Base-by-base conservation (phyloP, 2,797 vertebrate genomes). In the Hemitrygon akajei region DNA sequence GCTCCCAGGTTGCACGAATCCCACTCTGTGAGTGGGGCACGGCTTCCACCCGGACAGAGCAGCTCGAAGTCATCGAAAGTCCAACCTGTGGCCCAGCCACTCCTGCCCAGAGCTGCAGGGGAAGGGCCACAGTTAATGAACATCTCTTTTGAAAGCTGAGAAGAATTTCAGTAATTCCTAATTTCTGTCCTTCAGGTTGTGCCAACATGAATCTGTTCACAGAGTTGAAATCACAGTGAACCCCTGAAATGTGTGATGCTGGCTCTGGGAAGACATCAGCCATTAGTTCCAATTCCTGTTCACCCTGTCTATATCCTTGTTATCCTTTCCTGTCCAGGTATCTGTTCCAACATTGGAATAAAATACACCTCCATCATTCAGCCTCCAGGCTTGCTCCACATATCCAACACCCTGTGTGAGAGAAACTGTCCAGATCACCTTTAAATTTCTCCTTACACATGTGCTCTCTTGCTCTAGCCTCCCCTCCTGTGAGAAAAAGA, bases 1-100 rank as follows among this genome's bases (percentile, higher is more conserved):
- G 94, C 93, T 58, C 98, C 98, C 0, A 99, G 96, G 94, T 98
- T 97, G 94, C 98, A 99, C 93, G 94, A 96, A 71, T 96, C 95
- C 98, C 98, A 98, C 20, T 98, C 97, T 0, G 97, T 97, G 94
- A 98, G 91, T 0, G 97, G 95, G 0, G 97, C 96, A 0, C 97
- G 97, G 0, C 94, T 96, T 56, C 98, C 97, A 0, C 98, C 97
- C 0, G 16, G 94, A 94, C 98, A 99, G 94, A 99, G 91, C 75
- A 99, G 95, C 93, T 98, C 98, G 94, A 98, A 98, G 95, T 98
- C 97, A 20, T 95, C 94, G 0, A 95, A 0, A 0, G 40, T 95
- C 94, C 95, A 97, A 60, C 97, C 98, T 27, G 96, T 94, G 0
- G 96, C 96, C 98, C 98, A 98, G 14, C 97, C 97, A 30, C 96